Conservation (phyloP, 2,113 vertebrate species). For the Pterocles orientalis region DNA sequence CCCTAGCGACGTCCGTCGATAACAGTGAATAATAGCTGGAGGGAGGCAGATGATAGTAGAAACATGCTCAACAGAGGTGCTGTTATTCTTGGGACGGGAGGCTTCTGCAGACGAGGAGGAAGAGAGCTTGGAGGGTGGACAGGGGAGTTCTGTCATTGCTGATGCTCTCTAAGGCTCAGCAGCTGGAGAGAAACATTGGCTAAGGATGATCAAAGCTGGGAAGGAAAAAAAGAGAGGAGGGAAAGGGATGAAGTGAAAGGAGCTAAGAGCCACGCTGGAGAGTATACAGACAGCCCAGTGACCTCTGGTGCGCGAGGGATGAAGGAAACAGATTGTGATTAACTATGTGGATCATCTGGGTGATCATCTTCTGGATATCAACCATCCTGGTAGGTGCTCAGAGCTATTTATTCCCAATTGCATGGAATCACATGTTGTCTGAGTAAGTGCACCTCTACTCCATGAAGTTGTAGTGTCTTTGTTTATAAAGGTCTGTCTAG, state of each 20-base stretch:
- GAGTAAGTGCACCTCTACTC: background rate
- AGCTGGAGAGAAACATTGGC: slow-evolving; percentile 27
- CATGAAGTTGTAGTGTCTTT: background rate
- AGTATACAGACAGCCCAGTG: background rate
- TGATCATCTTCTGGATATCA: slow-evolving; percentile 51
- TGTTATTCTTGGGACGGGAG: slow-evolving; percentile 31
- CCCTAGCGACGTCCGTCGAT: background rate
- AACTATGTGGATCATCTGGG: slow-evolving; percentile 56
- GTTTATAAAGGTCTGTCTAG: background rate
- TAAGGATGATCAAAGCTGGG: slow-evolving; percentile 3
- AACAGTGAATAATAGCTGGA: slow-evolving; percentile 15
- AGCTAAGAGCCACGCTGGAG: background rate
- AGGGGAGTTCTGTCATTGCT: background rate
- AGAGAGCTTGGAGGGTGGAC: background rate
- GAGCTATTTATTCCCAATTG: background rate
- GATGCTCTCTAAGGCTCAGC: slow-evolving; percentile 13
- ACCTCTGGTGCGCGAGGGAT: background rate
- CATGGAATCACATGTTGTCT: background rate
- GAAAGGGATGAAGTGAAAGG: slow-evolving; percentile 11
- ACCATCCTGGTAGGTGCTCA: slow-evolving; percentile 32
- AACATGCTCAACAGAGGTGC: slow-evolving; percentile 9
- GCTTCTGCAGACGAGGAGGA: slow-evolving; percentile 15
- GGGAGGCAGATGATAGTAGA: background rate
- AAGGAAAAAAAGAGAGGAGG: background rate
- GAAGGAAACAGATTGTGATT: slow-evolving; percentile 1